These are phyloP conservation scores for Percopsis omiscomaycus DNA, from an alignment of 2,797 vertebrate genomes.

Conservation along the genomic window DNA sequence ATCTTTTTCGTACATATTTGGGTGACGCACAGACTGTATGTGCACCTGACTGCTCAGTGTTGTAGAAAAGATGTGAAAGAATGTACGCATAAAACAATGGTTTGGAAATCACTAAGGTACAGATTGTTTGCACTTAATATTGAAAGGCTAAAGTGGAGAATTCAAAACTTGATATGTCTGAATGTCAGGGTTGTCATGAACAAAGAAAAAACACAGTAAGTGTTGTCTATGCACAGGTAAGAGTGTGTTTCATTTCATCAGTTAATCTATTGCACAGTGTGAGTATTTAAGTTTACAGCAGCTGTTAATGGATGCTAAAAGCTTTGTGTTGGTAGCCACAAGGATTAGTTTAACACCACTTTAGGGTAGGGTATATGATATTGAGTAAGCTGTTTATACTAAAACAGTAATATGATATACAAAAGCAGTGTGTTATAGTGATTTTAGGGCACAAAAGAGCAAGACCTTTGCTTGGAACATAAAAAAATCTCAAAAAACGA, in stretches of 20 bases:
- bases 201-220: conserved; percentile 12
- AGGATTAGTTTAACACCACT: conserved; percentile 4
- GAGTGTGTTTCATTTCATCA: conserved; percentile 29
- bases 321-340: conserved; percentile 20
- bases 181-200: conserved; percentile 12
- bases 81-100: neutral
- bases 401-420: conserved; percentile 22
- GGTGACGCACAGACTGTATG: conserved; percentile 24
- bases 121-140: neutral
- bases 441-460: conserved; percentile 22
- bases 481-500: conserved; percentile 41
- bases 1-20: conserved; percentile 46
- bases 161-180: conserved; percentile 10
- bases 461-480: conserved; percentile 38
- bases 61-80: conserved; percentile 7
- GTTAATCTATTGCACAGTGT: conserved; percentile 31
- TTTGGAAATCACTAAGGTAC: conserved; percentile 1
- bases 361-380: neutral
- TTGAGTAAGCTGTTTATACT: conserved; percentile 21
- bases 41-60: too few relatives aligned
- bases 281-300: conserved; percentile 21
- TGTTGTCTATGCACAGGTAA: conserved; percentile 15
- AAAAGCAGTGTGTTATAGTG: conserved; percentile 31
- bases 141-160: conserved; percentile 1
- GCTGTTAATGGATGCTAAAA: conserved; percentile 35